Percentiles rank a stretch among this genome's conserved stretches.
Evolutionary conservation across 2,113 vertebrate species (phyloP).

Genomic region (Australoheros scitulus): DNA sequence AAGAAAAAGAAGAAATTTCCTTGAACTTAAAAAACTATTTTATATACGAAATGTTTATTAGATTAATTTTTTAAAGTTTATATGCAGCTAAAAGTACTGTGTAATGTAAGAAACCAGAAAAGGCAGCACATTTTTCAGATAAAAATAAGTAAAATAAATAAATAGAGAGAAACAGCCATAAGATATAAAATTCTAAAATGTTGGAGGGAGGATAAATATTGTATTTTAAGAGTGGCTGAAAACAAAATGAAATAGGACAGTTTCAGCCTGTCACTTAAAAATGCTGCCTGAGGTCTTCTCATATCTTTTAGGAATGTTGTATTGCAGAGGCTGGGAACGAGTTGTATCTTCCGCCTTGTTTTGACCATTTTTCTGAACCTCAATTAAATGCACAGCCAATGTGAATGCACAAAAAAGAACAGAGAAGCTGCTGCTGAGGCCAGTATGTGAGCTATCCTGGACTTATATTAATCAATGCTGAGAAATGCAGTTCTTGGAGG

Average conservation of each 20-base stretch:
- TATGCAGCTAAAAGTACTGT: neutral
- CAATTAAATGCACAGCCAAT: neutral
- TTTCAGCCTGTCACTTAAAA: slow-evolving; percentile 30
- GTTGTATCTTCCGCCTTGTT: neutral
- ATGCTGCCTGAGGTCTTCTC: slow-evolving; percentile 8
- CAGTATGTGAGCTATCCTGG: neutral
- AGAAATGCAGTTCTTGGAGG: neutral
- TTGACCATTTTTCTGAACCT: neutral
- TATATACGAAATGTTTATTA: no score
- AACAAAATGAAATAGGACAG: neutral
- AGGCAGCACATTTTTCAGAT: neutral
- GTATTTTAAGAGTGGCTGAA: neutral
- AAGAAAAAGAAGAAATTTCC: neutral
- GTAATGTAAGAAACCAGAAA: neutral
- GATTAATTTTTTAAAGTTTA: neutral
- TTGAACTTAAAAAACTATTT: neutral
- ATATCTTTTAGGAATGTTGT: slow-evolving; percentile 4
- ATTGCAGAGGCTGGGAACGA: slow-evolving; percentile 2
- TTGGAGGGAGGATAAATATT: neutral
- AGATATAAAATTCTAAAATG: neutral
- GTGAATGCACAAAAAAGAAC: neutral
- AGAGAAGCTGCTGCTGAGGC: neutral
- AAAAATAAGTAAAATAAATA: neutral
- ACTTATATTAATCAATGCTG: neutral
- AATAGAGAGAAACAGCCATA: neutral